phyloP scores from a whole-genome alignment of 1,140 invertebrate genomes.

The Drosophila cardini region DNA sequence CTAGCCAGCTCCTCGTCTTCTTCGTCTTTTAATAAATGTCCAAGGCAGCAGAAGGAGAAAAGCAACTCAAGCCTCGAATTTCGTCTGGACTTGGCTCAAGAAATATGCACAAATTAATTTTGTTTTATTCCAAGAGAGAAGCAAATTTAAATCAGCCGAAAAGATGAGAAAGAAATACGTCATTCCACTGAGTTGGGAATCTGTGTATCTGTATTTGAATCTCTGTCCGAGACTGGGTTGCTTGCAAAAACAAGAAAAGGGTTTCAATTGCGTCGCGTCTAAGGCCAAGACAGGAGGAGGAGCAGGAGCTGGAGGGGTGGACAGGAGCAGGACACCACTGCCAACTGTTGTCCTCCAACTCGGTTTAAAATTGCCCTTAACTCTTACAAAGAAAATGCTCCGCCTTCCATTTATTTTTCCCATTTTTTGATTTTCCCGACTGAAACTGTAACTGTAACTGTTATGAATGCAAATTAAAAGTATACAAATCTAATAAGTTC shows the following conservation, averaged over 20 bases:
- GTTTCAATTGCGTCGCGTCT: conserved; percentile 53
- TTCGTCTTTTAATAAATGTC: conserved; percentile 80
- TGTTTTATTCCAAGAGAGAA: conserved; percentile 75
- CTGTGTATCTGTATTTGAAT: no score
- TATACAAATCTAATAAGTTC: conserved; percentile 84
- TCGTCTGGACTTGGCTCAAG: conserved; percentile 75
- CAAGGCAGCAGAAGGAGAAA: conserved; percentile 33
- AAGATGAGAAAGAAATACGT: conserved; percentile 59
- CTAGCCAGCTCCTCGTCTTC: conserved; percentile 50
- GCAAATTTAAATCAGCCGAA: conserved; percentile 79
- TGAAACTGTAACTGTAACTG: conserved; percentile 45
- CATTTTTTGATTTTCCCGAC: not conserved
- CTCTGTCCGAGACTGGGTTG: conserved; percentile 2
- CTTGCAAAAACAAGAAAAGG: conserved; percentile 70
- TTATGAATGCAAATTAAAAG: conserved; percentile 84
- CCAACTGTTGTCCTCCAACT: conserved; percentile 61
- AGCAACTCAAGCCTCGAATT: conserved; percentile 67
- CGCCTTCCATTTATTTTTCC: conserved; percentile 7
- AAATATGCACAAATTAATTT: conserved; percentile 84
- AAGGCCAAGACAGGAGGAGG: conserved; percentile 29
- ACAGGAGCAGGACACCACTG: conserved; percentile 38
- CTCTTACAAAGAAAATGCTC: conserved; percentile 30
- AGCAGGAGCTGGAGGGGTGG: not conserved
- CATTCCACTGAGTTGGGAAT: conserved; percentile 56
- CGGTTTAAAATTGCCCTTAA: conserved; percentile 39